Base-by-base conservation (phyloP, 1,140 invertebrate genomes). In the Tetragnatha versicolor region DNA sequence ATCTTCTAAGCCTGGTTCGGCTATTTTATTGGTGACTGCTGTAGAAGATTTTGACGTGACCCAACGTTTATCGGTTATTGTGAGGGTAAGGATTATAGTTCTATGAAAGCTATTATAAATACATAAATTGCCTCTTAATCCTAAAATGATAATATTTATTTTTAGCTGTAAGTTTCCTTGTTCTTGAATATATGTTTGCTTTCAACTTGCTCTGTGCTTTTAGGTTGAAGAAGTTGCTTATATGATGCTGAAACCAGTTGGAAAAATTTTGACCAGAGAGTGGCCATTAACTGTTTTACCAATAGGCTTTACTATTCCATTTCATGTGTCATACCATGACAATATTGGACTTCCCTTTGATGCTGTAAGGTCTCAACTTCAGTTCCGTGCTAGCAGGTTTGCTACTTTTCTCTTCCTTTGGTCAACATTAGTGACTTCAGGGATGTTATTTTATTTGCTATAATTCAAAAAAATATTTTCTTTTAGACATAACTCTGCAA, bases 41-140 rank as follows among this genome's bases (percentile, higher is more conserved):
- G 82, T 85, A 2, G 90, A 91, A 81, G 86, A 88, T 35, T 90
- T 89, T 84, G 89, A 89, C 25, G 82, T 89, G 17, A 88, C 88
- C 47, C 88, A 88, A 80, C 86, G 85, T 4, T 47, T 88, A 3
- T 84, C 86, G 22, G 80, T 88, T 5, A 81, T 87, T 0, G 84
- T 88, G 12, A 85, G 87, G 82, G 86, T 87, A 82, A 82, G n/a
- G 27, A 49, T 55, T 58, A 37, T 33, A 73, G 29, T 29, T 72
- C 3, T 35, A 25, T 45, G 10, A 20, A 33, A 10, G 2, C 27
- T 6, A 22, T 68, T 49, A 22, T 14, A 66, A n/a, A 20, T 35
- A 35, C 3, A 51, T 69, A 20, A 51, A 25, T 58, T 45, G 17
- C 76, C 10, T 45, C 39, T 17, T 45, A 45, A 45, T 45, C 17